phyloP scores from a whole-genome alignment of 2,113 vertebrate genomes.

The Gallinago paraguaiae region DNA sequence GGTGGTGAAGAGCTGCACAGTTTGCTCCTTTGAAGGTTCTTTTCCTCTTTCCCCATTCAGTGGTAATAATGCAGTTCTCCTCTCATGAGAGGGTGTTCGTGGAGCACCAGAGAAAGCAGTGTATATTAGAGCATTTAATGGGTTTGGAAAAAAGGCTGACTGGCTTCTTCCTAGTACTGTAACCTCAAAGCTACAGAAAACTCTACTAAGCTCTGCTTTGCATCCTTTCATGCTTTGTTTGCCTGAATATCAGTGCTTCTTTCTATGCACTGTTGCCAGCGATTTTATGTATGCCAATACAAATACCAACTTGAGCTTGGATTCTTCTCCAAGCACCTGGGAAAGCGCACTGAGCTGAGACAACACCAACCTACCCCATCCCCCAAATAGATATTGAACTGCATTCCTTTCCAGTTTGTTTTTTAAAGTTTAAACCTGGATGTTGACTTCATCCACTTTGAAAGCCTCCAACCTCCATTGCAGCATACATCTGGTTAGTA shows the following conservation, averaged over 20 bases:
- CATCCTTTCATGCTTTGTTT: slow-evolving; percentile 65
- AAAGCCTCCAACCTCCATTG: slow-evolving; percentile 13
- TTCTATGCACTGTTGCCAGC: slow-evolving; percentile 50
- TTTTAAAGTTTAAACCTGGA: background rate
- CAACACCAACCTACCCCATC: slow-evolving; percentile 37
- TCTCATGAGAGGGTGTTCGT: background rate
- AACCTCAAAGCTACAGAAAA: slow-evolving; percentile 52
- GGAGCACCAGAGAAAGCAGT: background rate
- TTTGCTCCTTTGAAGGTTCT: slow-evolving; percentile 14
- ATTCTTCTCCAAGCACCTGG: slow-evolving; percentile 48
- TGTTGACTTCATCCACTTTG: slow-evolving; percentile 17
- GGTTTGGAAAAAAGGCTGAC: slow-evolving; percentile 47
- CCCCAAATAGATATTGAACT: slow-evolving; percentile 16
- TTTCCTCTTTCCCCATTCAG: background rate
- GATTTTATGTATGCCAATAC: slow-evolving; percentile 46
- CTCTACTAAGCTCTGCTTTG: slow-evolving; percentile 65
- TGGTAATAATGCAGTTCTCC: slow-evolving; percentile 35
- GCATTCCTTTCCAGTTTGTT: slow-evolving; percentile 49
- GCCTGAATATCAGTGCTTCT: slow-evolving; percentile 50
- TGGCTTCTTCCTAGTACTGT: slow-evolving; percentile 62
- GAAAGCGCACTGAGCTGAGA: slow-evolving; percentile 63
- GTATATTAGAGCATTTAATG: slow-evolving; percentile 33
- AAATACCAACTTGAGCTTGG: slow-evolving; percentile 56
- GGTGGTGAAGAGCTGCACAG: slow-evolving; percentile 22
- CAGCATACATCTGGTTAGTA: slow-evolving; percentile 9